Percentiles rank a stretch among this genome's conserved stretches.
These are phyloP conservation scores for Crypturellus undulatus DNA, from an alignment of 2,113 vertebrate genomes.

Conservation along the genomic window DNA sequence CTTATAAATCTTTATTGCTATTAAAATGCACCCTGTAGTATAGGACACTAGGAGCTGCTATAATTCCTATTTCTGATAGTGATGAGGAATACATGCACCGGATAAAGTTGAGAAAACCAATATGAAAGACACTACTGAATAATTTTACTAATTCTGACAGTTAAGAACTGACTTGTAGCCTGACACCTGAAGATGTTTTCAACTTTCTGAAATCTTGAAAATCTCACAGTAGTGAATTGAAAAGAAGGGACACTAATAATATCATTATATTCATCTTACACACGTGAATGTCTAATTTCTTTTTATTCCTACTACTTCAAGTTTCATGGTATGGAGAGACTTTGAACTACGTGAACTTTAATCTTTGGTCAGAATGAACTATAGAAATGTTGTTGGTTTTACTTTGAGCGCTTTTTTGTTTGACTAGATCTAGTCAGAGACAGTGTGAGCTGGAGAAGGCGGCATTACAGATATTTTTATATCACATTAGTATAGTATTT, in stretches of 20 bases:
- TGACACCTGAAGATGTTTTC: background rate
- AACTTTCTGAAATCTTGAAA: background rate
- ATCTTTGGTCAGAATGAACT: background rate
- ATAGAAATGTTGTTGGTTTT: background rate
- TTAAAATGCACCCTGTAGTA: background rate
- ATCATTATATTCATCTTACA: background rate
- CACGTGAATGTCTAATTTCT: background rate
- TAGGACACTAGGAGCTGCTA: background rate
- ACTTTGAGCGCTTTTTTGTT: background rate
- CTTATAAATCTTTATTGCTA: background rate
- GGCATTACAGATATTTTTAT: background rate
- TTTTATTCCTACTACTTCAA: background rate
- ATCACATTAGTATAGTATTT: background rate
- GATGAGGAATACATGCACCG: background rate
- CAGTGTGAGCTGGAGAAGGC: background rate
- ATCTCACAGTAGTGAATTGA: background rate
- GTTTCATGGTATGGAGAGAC: background rate
- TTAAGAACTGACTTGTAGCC: background rate
- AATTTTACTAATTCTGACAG: background rate
- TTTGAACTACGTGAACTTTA: background rate
- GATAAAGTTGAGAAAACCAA: background rate
- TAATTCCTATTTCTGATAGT: background rate
- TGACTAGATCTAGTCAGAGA: background rate
- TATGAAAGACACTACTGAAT: background rate
- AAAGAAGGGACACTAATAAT: background rate